Evolutionary conservation across 2,113 vertebrate genomes (phyloP).

Genomic region (Passer domesticus): DNA sequence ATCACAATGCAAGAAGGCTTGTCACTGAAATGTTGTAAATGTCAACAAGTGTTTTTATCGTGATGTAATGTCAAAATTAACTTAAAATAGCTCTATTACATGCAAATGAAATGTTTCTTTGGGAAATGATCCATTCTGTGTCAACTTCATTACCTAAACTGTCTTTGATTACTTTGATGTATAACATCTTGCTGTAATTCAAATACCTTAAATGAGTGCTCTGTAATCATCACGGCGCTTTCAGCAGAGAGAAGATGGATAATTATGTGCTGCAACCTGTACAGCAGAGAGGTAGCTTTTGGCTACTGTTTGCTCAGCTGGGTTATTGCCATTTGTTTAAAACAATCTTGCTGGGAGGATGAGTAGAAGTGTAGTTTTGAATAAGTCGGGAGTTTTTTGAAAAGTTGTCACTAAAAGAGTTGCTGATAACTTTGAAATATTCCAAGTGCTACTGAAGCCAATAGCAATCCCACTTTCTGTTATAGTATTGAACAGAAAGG

Average conservation of each 20-base stretch:
- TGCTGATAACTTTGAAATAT: neutral
- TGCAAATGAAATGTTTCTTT: constrained; percentile 37
- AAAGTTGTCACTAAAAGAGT: neutral
- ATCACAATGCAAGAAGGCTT: neutral
- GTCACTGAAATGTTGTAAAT: neutral
- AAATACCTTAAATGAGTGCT: neutral
- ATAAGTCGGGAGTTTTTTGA: neutral
- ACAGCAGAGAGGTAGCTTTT: neutral
- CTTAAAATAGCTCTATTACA: constrained; percentile 23
- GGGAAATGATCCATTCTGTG: neutral
- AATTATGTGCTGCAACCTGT: neutral
- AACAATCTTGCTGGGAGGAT: neutral
- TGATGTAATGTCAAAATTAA: constrained; percentile 35
- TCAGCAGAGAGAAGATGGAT: neutral
- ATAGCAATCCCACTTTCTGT: rapidly evolving
- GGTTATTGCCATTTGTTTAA: neutral
- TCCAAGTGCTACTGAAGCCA: neutral
- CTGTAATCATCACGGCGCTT: neutral
- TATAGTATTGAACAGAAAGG: neutral
- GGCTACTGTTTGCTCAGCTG: neutral
- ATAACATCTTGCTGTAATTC: constrained; percentile 14
- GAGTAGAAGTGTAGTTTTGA: neutral
- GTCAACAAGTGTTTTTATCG: constrained; percentile 37
- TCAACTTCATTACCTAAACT: constrained; percentile 47
- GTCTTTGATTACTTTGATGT: constrained; percentile 30